Percentiles rank a stretch among this genome's conserved stretches.
Conservation (phyloP, 1,140 invertebrate genomes). For the Brachionus koreanus region DNA sequence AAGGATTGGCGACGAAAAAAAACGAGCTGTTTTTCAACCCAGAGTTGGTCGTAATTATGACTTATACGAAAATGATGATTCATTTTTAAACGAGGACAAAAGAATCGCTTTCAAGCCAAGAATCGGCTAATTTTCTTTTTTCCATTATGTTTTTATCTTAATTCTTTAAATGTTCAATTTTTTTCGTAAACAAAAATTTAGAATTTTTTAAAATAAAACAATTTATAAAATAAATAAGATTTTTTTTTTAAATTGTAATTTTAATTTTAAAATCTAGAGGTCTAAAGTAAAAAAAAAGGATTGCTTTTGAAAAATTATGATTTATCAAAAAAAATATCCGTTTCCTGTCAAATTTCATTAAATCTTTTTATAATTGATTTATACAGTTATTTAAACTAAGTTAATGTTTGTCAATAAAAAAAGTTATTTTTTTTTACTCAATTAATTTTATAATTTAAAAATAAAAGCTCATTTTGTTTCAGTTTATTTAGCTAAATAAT, state of each 20-base stretch:
- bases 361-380: too few relatives aligned
- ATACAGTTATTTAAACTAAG: too few relatives aligned
- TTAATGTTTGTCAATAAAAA: too few relatives aligned
- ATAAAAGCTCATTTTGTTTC: too few relatives aligned
- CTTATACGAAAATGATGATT: not conserved
- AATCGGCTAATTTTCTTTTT: slow-evolving; percentile 10
- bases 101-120: slow-evolving; percentile 23
- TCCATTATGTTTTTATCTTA: not conserved
- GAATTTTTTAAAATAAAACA: not conserved
- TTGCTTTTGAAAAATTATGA: too few relatives aligned
- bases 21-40: slow-evolving; percentile 15
- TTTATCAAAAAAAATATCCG: too few relatives aligned
- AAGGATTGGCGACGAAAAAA: not conserved
- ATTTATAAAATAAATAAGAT: not conserved
- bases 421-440: too few relatives aligned
- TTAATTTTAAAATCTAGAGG: not conserved
- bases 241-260: not conserved
- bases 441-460: too few relatives aligned
- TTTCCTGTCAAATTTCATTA: too few relatives aligned
- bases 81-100: slow-evolving; percentile 13
- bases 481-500: too few relatives aligned
- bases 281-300: too few relatives aligned
- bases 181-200: not conserved
- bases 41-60: slow-evolving; percentile 25
- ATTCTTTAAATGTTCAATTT: not conserved